These are phyloP conservation scores for Alectura lathami DNA, from an alignment of 2,113 vertebrate species.

Conservation along the genomic window DNA sequence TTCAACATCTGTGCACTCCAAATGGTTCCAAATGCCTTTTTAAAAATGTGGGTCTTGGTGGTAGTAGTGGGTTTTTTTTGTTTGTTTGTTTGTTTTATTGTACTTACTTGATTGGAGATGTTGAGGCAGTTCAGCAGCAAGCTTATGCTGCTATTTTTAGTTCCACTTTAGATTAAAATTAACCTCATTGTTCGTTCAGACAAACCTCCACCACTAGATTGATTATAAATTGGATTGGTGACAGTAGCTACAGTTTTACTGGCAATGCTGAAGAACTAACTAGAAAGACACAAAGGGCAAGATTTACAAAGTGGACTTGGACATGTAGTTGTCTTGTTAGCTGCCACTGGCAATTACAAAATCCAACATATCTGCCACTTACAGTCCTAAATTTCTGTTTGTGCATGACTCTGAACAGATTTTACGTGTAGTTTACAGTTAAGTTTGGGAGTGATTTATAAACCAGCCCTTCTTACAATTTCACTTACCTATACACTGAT, in stretches of 20 bases:
- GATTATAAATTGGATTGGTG: conserved; percentile 32
- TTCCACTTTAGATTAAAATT: conserved; percentile 30
- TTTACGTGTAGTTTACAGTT: background rate
- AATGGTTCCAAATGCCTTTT: background rate
- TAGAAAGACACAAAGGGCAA: background rate
- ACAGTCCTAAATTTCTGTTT: background rate
- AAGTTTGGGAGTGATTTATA: background rate
- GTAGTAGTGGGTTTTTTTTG: accelerated
- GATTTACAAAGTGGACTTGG: background rate
- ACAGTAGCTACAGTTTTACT: background rate
- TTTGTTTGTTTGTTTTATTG: background rate
- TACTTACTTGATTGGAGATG: background rate
- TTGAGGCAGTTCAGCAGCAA: conserved; percentile 20
- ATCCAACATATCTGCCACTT: background rate
- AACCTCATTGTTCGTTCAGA: conserved; percentile 13
- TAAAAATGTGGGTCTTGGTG: no score
- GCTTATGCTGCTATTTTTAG: background rate
- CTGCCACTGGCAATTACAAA: background rate
- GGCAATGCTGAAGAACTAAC: background rate
- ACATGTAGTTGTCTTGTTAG: background rate
- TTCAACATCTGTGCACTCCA: conserved; percentile 37
- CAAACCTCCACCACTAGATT: background rate
- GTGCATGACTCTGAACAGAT: background rate
- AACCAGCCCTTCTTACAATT: background rate
- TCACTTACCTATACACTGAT: background rate